phyloP scores from a whole-genome alignment of 2,888 invertebrate species.

The Drosophila mercatorum region DNA sequence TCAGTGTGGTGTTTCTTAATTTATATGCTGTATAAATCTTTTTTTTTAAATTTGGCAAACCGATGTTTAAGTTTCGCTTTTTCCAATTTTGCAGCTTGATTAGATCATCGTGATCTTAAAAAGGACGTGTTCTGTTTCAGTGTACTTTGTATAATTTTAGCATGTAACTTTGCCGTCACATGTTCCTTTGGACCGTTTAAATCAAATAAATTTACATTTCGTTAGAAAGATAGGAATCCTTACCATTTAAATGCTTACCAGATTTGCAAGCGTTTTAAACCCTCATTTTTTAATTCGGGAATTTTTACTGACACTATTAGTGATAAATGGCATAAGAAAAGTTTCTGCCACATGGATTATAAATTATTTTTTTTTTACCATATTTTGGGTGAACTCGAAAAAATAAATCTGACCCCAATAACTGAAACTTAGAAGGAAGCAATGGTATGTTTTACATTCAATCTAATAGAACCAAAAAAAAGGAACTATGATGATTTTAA shows the following conservation, averaged over 20 bases:
- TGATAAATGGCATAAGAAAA: too few species aligned
- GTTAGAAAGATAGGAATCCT: neutral
- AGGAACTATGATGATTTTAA: too few species aligned
- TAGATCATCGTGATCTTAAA: constrained; percentile 85
- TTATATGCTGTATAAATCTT: constrained; percentile 69
- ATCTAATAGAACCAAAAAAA: too few species aligned
- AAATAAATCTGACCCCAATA: neutral
- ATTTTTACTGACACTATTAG: constrained; percentile 12
- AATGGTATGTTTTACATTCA: too few species aligned
- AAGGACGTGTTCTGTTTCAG: constrained; percentile 84
- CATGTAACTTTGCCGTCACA: constrained; percentile 59
- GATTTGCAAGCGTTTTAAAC: constrained; percentile 24
- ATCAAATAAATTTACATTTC: neutral
- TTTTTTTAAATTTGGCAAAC: constrained; percentile 91
- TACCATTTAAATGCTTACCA: constrained; percentile 17
- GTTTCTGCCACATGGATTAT: neutral
- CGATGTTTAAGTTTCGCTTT: constrained; percentile 94
- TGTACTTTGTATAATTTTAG: constrained; percentile 64
- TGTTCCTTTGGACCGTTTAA: constrained; percentile 53
- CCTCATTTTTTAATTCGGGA: constrained; percentile 10
- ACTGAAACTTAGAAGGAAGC: too few species aligned
- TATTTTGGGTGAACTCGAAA: neutral
- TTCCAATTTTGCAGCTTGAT: constrained; percentile 87
- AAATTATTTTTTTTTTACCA: neutral
- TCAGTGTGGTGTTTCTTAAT: too few species aligned